phyloP scores from a whole-genome alignment of 2,888 invertebrate genomes.

The Heliconius erato region DNA sequence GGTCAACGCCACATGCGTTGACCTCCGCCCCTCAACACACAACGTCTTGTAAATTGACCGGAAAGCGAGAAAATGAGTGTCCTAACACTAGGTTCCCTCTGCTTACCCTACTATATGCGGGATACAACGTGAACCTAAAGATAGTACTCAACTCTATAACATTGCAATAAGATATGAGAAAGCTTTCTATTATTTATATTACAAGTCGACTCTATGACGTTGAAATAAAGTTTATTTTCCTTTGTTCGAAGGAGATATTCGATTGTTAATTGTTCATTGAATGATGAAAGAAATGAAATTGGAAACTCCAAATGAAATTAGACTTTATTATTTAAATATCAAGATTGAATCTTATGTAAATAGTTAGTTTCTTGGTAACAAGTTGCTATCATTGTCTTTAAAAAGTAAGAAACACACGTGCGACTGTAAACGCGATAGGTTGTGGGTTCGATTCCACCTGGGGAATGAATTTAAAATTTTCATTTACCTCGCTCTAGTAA shows the following conservation, averaged over 20 bases:
- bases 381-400: conserved; percentile 3
- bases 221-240: conserved; percentile 20
- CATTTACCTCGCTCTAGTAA: too few species aligned
- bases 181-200: too few species aligned
- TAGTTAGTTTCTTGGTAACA: neutral
- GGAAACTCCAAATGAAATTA: neutral
- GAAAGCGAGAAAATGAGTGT: too few species aligned
- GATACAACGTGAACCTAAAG: neutral
- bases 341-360: neutral
- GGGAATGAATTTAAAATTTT: too few species aligned
- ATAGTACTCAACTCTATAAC: neutral
- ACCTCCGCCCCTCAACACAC: neutral
- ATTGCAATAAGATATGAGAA: conserved; percentile 15
- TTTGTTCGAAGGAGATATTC: neutral
- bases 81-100: neutral
- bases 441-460: too few species aligned
- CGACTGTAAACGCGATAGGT: too few species aligned
- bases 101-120: neutral
- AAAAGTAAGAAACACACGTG: neutral
- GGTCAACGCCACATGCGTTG: too few species aligned
- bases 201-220: conserved; percentile 27
- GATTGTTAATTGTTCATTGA: conserved; percentile 28
- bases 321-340: neutral
- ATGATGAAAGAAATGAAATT: conserved; percentile 23
- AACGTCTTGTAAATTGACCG: neutral